Base-by-base conservation (phyloP, 2,888 invertebrate species). In the Drosophila mettleri region DNA sequence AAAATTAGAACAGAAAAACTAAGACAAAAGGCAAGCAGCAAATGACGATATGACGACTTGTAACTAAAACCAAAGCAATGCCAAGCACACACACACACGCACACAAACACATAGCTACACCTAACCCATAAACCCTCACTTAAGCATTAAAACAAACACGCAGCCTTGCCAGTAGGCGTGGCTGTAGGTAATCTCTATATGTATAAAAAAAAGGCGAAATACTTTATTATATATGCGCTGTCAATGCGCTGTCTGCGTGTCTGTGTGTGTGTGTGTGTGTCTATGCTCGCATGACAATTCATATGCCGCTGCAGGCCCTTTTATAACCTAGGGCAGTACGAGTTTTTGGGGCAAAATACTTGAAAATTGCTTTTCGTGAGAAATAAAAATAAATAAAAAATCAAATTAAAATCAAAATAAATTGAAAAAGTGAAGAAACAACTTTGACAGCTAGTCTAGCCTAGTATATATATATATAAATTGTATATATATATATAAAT, bases 1-100 rank as follows among this genome's bases (percentile, higher is more conserved):
- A 91, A 91, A 91, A 91, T 91, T 91, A 91, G 91, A 90, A 81
- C 78, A 48, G 27, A 76, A 76, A 75, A 80, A 66, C 74, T 64
- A 48, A 68, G 63, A 68, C 73, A 57, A 57, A 57, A 57, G 39
- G 55, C 63, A 41, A 72, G 49, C 29, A 72, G 49, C 29, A 16
- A 49, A 49, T 34, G 34, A 34, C 43, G 43, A 49, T 33, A 33
- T 48, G 48, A 49, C 46, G 49, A 49, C 33, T 49, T 33, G 29
- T 54, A 49, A 62, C 58, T 52, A 61, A 48, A 75, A 69, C 55
- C 57, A 69, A 58, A 59, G 68, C 62, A 62, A 70, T 70, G 39
- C 59, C 45, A 41, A 33, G 29, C 45, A n/a, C 22, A 2, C 16
- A 38, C 38, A 27, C 45, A 16, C 31, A 24, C 18, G 12, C 22